These are phyloP conservation scores for Dendrolimus kikuchii DNA, from an alignment of 1,140 invertebrate species.

Conservation along the genomic window DNA sequence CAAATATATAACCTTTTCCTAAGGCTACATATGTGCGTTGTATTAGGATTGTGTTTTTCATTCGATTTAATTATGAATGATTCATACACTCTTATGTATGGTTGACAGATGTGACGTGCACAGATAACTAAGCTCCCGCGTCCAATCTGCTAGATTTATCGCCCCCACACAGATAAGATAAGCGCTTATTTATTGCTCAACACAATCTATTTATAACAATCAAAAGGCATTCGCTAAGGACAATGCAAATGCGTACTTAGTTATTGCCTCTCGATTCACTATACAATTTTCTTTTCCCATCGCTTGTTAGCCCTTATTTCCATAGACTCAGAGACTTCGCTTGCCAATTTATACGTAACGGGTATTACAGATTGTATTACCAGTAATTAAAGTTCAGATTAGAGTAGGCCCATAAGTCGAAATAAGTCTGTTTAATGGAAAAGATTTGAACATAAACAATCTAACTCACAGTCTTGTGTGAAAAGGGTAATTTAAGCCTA, in stretches of 20 bases:
- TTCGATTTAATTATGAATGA: constrained; percentile 13
- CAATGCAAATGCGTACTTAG: constrained; percentile 46
- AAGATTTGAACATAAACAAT: too few species aligned
- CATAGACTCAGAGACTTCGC: too few species aligned
- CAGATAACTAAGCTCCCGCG: constrained; percentile 30
- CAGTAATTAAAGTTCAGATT: too few species aligned
- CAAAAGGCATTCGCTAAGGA: constrained; percentile 26
- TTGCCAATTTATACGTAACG: too few species aligned
- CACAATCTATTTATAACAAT: constrained; percentile 40
- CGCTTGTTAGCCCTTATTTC: constrained; percentile 14
- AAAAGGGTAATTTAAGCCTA: too few species aligned
- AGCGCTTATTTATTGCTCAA: constrained; percentile 37
- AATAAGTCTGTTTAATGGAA: too few species aligned
- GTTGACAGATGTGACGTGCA: constrained; percentile 24
- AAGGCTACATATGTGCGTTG: too few species aligned
- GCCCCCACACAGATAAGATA: constrained; percentile 36
- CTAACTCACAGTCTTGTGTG: too few species aligned
- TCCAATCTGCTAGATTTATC: constrained; percentile 41
- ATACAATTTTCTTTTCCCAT: constrained; percentile 29
- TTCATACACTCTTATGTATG: constrained; percentile 12
- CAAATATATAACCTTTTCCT: too few species aligned
- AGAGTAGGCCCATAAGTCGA: too few species aligned
- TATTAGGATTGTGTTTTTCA: not conserved
- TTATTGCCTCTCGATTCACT: constrained; percentile 29
- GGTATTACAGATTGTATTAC: too few species aligned